Base-by-base conservation (phyloP, 2,888 invertebrate genomes). In the Junonia oenone region DNA sequence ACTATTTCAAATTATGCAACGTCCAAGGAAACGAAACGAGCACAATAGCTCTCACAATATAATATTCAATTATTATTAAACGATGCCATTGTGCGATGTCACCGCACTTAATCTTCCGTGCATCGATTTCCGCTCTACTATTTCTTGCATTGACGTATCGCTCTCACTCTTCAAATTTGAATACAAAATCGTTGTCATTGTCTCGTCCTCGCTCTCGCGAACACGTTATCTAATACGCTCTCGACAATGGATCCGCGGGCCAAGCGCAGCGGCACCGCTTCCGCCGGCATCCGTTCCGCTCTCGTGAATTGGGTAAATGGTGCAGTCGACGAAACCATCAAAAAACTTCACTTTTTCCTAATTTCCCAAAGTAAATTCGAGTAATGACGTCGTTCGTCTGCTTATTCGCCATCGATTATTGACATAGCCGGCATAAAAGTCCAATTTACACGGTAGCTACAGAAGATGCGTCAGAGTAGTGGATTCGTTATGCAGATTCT, bases 221-320 rank as follows among this genome's bases (percentile, higher is more conserved):
- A 67, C 78, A 74, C 76, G 72, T 89, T 88, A 88, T 83, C 84
- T 84, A 87, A 87, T 78, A 81, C 68, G 72, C 68, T 75, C 74
- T 75, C 71, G 72, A 84, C 84, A 82, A 81, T 81, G 72, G 81
- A 75, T 74, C 76, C 71, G 68, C 67, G 63, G 64, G 67, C 66
- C 69, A 72, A 73, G 69, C 73, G 73, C 76, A 71, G 73, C 68
- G 66, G 72, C 76, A 81, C 83, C 78, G 82, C 83, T 84, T 80
- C 84, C 78, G 81, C 70, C 73, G 75, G 70, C 79, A 75, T 77
- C 74, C 75, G 89, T 90, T 90, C 85, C 89, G 89, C 89, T 90
- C 86, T 87, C 87, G 74, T 82, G 82, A 85, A 82, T 84, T 82
- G 73, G 83, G 82, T 88, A 88, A 89, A 81, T 87, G 81, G 84